Conservation (phyloP, 2,888 invertebrate species). For the Bugulina stolonifera region DNA sequence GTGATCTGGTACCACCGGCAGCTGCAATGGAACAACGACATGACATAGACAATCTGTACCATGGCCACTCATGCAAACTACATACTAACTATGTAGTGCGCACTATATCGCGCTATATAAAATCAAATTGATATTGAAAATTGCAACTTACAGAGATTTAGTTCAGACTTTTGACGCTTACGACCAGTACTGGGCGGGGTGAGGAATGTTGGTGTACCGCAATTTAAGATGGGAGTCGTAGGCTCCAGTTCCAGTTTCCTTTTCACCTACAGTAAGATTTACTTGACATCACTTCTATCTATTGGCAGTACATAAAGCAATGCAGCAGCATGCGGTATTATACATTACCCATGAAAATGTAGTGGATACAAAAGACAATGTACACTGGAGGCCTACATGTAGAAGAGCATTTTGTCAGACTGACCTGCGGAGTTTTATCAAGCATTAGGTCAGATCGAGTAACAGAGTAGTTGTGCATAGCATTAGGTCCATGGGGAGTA, state of each 20-base stretch:
- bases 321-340: no score
- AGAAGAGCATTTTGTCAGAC: no score
- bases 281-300: no score
- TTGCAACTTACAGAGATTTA: not conserved
- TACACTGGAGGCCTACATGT: no score
- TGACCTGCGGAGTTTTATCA: conserved; percentile 18
- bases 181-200: conserved; percentile 18
- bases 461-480: not conserved
- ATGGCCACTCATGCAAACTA: no score
- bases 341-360: no score
- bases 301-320: no score
- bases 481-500: conserved; percentile 1
- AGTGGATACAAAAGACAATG: conserved; percentile 29
- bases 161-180: not conserved
- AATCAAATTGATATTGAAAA: no score
- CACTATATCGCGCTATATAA: no score
- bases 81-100: no score
- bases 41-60: no score
- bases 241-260: conserved; percentile 41
- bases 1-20: conserved; percentile 1
- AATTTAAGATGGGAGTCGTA: conserved; percentile 5
- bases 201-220: conserved; percentile 14
- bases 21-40: not conserved
- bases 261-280: conserved; percentile 38
- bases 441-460: conserved; percentile 9